These are phyloP conservation scores for Cerastis leucographa DNA, from an alignment of 2,888 invertebrate species.

Conservation along the genomic window DNA sequence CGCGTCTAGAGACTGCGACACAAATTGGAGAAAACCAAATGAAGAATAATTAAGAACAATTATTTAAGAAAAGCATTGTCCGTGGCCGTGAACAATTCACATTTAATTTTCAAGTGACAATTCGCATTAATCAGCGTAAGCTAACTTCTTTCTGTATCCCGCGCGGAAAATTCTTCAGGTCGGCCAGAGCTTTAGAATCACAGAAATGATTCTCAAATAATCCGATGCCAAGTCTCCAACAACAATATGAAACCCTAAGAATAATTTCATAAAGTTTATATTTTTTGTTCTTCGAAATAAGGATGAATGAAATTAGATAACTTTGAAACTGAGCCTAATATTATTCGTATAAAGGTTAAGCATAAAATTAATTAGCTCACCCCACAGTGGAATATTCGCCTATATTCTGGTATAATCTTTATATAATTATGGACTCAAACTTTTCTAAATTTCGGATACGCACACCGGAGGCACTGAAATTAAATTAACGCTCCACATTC, in stretches of 20 bases:
- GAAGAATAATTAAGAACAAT: too few relatives aligned
- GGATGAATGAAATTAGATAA: slow-evolving; percentile 26
- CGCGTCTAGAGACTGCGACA: background rate
- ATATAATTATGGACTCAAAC: slow-evolving; percentile 61
- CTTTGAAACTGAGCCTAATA: slow-evolving; percentile 9
- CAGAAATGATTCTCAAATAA: slow-evolving; percentile 33
- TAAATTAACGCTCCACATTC: slow-evolving; percentile 61
- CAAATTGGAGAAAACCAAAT: background rate
- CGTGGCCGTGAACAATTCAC: too few relatives aligned
- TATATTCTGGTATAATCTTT: slow-evolving; percentile 51
- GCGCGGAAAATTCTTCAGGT: background rate
- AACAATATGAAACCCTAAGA: slow-evolving; percentile 1
- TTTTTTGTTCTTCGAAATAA: background rate
- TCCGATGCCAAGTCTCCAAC: slow-evolving; percentile 17
- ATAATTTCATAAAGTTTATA: slow-evolving; percentile 5
- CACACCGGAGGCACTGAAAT: slow-evolving; percentile 52
- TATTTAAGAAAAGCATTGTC: too few relatives aligned
- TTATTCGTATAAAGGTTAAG: slow-evolving; percentile 22
- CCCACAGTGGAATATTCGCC: slow-evolving; percentile 19
- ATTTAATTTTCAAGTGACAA: background rate
- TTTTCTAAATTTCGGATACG: slow-evolving; percentile 59
- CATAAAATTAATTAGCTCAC: slow-evolving; percentile 40
- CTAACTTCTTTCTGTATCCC: background rate
- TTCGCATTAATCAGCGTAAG: background rate
- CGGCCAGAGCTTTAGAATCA: slow-evolving; percentile 24